Base-by-base conservation (phyloP, 1,140 invertebrate species). In the Maniola jurtina region DNA sequence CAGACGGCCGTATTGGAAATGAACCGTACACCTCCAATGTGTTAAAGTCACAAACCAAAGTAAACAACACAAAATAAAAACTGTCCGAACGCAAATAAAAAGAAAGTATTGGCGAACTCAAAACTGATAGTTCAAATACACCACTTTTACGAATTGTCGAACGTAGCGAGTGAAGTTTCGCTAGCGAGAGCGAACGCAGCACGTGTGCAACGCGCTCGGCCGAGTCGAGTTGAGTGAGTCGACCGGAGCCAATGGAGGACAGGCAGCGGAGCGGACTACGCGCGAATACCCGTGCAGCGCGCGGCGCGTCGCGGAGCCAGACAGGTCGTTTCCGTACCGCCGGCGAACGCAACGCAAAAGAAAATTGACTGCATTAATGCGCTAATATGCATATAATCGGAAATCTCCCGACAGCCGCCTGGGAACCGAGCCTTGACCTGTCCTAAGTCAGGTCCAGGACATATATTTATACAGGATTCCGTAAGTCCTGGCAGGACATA, bases 21-120 rank as follows among this genome's bases (percentile, higher is more conserved):
- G 81, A 83, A 84, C 78, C 64, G 80, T 79, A 81, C 80, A 85
- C 83, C 81, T 88, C 86, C 86, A 88, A 88, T 81, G 75, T 84
- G 85, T 65, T 25, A 78, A 68, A 78, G 80, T 83, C 84, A 86
- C 83, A 80, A 72, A 89, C 76, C 13, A 33, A 55, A 85, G 77
- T 77, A 82, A 88, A 86, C 84, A 87, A 84, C 85, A 88, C 85
- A 88, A 85, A 83, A 64, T 62, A 79, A 70, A 48, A 86, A 89
- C 79, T 78, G 83, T 86, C 75, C 73, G 68, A 71, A 70, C 64
- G 63, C 64, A 73, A 76, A 78, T 65, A 68, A 81, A 84, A 79
- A 73, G 77, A 81, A 82, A 83, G 81, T 80, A 72, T 75, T 55
- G 45, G n/a, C 60, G 70, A 79, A 79, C 72, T 76, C 59, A 76